Evolutionary conservation across 2,113 vertebrate species (phyloP).

Genomic region (Perca flavescens): DNA sequence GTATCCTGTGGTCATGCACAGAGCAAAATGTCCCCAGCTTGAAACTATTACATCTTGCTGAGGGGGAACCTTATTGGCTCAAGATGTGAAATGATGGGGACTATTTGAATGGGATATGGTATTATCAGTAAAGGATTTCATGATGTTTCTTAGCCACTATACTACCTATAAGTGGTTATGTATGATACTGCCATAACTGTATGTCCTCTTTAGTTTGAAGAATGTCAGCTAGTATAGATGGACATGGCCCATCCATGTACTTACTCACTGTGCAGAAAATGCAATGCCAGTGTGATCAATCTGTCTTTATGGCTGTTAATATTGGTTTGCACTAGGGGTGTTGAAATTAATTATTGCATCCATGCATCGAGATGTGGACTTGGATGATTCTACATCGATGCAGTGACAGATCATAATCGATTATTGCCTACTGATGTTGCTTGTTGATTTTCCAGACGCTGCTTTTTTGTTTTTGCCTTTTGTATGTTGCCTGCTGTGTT

Average conservation of each 20-base stretch:
- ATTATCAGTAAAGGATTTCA: conserved; percentile 55
- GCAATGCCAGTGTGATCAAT: neutral
- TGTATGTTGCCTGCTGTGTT: too few relatives aligned
- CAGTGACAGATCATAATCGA: too few relatives aligned
- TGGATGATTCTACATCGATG: too few relatives aligned
- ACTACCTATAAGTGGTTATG: conserved; percentile 28
- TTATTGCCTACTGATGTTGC: too few relatives aligned
- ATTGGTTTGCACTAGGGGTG: too few relatives aligned
- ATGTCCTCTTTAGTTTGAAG: conserved; percentile 44
- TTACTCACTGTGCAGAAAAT: conserved; percentile 11
- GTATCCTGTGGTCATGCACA: conserved; percentile 46
- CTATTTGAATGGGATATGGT: conserved; percentile 44
- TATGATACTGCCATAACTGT: conserved; percentile 32
- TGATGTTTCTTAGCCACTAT: conserved; percentile 44
- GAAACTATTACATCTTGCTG: conserved; percentile 58
- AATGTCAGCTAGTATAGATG: neutral
- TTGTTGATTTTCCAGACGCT: too few relatives aligned
- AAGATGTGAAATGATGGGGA: conserved; percentile 68
- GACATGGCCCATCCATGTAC: neutral
- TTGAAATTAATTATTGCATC: too few relatives aligned
- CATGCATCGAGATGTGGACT: too few relatives aligned
- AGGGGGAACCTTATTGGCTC: conserved; percentile 61
- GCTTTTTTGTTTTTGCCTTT: too few relatives aligned
- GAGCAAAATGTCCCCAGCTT: conserved; percentile 62
- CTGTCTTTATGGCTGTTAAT: conserved; percentile 29